Base-by-base conservation (phyloP, 1,140 invertebrate species). In the Zaprionus inermis region DNA sequence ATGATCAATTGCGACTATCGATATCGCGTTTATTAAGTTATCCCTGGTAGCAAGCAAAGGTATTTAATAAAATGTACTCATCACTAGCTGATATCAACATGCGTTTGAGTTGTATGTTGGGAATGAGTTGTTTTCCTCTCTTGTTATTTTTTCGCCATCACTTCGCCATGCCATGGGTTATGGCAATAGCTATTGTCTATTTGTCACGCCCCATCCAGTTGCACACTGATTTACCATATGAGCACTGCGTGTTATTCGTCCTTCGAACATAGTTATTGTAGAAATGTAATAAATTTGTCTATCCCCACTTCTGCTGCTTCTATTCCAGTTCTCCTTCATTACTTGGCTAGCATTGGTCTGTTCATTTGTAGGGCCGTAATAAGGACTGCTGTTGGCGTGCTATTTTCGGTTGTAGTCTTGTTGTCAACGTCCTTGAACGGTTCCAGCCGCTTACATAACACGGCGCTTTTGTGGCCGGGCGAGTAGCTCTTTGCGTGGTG, bases 201-300 rank as follows among this genome's bases (percentile, higher is more conserved):
- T 79, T 68, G 76, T 88, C 79, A 79, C 66, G 76, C 83, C 83
- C 83, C 72, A 71, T 36, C 22, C 55, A 72, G 68, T 58, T 20
- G 57, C 28, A 46, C 36, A 52, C 69, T 88, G 76, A 88, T 88
- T 86, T 85, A 79, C 65, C 72, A 58, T 73, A 72, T 65, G 72
- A 78, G 52, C 63, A 55, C 63, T 78, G 79, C 76, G 64, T 80
- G 61, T 67, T 65, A 36, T 71, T 61, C 75, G 69, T 77, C 70
- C 83, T 83, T 83, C 73, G 38, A n/a, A 67, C 63, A 72, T 88
- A 76, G 77, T 70, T 70, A 83, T 83, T 80, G 73, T 67, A 55
- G 59, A 79, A 69, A 41, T 57, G 73, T 74, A 72, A 74, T 78
- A 75, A 83, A 88, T 78, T 77, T 69, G 57, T 56, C 51, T 77